Conservation (phyloP, 2,113 vertebrate genomes). For the Puntigrus tetrazona region DNA sequence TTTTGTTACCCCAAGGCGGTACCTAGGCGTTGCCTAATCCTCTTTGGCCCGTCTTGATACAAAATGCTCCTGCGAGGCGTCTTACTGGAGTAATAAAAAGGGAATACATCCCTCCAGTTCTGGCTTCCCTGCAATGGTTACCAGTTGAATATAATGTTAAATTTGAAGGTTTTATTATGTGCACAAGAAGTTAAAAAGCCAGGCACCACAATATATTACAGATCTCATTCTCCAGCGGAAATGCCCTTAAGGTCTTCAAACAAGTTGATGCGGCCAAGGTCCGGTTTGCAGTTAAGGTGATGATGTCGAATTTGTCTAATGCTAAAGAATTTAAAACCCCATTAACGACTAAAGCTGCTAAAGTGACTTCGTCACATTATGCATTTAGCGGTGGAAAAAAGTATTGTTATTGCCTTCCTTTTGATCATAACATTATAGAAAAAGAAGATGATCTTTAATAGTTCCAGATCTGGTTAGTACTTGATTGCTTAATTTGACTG, state of each 20-base stretch:
- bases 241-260: background rate
- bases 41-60: background rate
- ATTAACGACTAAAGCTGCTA: background rate
- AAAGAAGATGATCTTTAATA: too few species aligned
- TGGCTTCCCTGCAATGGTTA: background rate
- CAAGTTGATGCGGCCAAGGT: background rate
- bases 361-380: too few species aligned
- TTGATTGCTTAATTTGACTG: too few species aligned
- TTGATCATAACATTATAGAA: too few species aligned
- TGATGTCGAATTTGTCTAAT: background rate
- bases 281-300: background rate
- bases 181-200: background rate
- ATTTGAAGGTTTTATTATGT: background rate
- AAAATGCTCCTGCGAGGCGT: background rate
- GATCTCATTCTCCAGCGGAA: background rate
- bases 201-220: background rate
- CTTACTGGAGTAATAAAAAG: background rate
- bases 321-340: background rate
- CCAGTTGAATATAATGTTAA: background rate
- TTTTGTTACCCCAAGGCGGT: background rate
- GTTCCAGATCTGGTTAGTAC: too few species aligned
- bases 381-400: too few species aligned
- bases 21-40: background rate
- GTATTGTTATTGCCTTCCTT: too few species aligned
- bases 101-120: background rate